These are phyloP conservation scores for Vanessa tameamea DNA, from an alignment of 1,140 invertebrate species.

Conservation along the genomic window DNA sequence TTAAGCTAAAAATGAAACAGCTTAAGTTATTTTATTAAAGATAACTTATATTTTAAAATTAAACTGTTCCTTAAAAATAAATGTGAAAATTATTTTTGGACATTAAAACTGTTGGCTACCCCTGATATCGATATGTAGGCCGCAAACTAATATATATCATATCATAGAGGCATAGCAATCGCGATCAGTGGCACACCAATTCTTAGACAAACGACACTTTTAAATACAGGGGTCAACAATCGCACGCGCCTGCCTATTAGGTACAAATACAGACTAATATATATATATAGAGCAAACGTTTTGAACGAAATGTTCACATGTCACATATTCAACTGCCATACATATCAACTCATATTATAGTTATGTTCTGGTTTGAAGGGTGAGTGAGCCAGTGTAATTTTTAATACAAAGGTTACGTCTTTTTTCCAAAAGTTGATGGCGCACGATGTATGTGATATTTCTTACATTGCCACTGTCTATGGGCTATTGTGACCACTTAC, in stretches of 20 bases:
- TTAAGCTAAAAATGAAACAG: no score
- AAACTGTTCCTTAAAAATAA: background rate
- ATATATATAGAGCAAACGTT: slow-evolving; percentile 5
- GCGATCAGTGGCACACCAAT: slow-evolving; percentile 63
- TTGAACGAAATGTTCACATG: background rate
- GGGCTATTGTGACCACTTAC: no score
- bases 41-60: no score
- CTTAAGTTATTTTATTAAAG: no score
- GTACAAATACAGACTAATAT: slow-evolving; percentile 37
- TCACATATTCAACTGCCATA: no score
- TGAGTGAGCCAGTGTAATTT: no score
- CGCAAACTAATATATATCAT: slow-evolving; percentile 66
- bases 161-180: slow-evolving; percentile 52
- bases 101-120: slow-evolving; percentile 40
- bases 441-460: no score
- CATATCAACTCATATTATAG: no score
- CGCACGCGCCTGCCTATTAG: slow-evolving; percentile 61
- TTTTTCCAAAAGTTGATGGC: no score
- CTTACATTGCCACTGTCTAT: no score
- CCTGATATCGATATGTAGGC: slow-evolving; percentile 67
- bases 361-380: no score
- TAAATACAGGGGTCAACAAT: slow-evolving; percentile 70
- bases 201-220: slow-evolving; percentile 71
- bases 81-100: background rate
- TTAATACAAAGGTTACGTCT: no score